Evolutionary conservation across 2,888 invertebrate genomes (phyloP).

Genomic region (Laothoe populi): DNA sequence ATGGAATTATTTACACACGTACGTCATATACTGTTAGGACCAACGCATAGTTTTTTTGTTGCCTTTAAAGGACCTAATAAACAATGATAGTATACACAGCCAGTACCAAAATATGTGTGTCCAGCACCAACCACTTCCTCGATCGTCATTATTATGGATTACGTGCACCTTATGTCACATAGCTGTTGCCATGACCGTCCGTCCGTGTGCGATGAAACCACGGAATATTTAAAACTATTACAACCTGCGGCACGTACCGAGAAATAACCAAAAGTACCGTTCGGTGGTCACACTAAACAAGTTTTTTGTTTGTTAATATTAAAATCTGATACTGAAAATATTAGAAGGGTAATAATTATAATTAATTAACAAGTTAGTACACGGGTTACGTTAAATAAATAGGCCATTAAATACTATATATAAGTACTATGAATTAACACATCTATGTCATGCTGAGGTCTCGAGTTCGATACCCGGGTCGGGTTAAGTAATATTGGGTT

Average conservation of each 20-base stretch:
- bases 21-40: constrained; percentile 11
- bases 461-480: no score
- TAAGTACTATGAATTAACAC: no score
- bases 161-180: constrained; percentile 54
- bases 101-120: constrained; percentile 11
- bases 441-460: no score
- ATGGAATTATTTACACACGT: constrained; percentile 13
- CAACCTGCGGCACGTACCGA: constrained; percentile 13
- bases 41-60: background rate
- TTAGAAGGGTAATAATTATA: no score
- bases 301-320: background rate
- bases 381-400: no score
- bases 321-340: no score
- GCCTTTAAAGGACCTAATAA: background rate
- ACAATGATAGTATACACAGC: background rate
- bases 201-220: constrained; percentile 15
- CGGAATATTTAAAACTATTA: constrained; percentile 15
- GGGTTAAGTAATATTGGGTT: no score
- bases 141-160: constrained; percentile 59
- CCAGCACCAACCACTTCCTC: constrained; percentile 73
- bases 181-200: constrained; percentile 33
- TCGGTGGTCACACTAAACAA: background rate
- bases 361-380: no score
- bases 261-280: constrained; percentile 9
- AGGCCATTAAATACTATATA: no score